Base-by-base conservation (phyloP, 1,140 invertebrate genomes). In the Bombus pyrosoma region DNA sequence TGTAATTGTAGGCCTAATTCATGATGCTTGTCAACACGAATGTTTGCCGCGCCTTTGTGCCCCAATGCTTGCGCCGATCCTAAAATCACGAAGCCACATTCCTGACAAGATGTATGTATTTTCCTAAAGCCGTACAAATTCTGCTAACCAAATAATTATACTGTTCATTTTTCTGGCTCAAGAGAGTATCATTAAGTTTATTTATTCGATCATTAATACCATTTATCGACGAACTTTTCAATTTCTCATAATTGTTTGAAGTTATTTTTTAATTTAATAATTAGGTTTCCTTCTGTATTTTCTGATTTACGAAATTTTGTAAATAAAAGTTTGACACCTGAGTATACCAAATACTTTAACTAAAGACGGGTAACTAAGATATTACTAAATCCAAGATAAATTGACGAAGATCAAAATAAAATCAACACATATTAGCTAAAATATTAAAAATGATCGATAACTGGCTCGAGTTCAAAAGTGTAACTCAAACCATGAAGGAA, bases 1-100 rank as follows among this genome's bases (percentile, higher is more conserved):
- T 80, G 76, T 80, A 85, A 80, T 85, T 80, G 41, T 85, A 73
- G 77, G 83, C 77, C 77, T 85, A 85, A 85, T 85, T 80, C 83
- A 80, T 80, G 83, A 80, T 47, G 68, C 68, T 62, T 73, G 77
- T 85, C 77, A 85, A 80, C 77, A 71, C 15, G 83, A 62, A 47
- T 39, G 57, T 64, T 80, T 47, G 83, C 39, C 34, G 39, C 68
- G 66, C 68, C 68, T 85, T 85, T 73, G 83, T 72, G 41, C 53
- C 71, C 32, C 32, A 34, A 62, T 80, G 13, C 39, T 59, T 32
- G 22, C 32, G 1, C 22, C 13, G 37, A 64, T 66, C 64, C 64
- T 66, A 34, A 66, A 66, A 32, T 66, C 64, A 34, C 64, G 64
- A 62, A 13, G 32, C 64, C 13, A 66, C 47, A 78, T 78, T 25